A percentile compares a stretch with the other conserved stretches of the same genome.
Conservation (phyloP, 2,797 vertebrate genomes). For the Onychomys torridus region DNA sequence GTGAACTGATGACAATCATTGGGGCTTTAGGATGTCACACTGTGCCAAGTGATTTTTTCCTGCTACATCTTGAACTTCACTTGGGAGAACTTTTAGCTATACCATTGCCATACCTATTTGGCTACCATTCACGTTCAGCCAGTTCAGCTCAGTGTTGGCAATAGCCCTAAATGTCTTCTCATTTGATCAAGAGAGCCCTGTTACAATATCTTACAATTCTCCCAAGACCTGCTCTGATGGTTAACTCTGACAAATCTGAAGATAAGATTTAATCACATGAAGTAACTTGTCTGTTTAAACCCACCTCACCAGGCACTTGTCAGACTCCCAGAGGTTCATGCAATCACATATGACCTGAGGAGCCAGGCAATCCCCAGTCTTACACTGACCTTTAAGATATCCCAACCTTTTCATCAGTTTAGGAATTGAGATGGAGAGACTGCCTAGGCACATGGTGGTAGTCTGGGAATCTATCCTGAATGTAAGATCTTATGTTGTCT, state of each 20-base stretch:
- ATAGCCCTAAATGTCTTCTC: background rate
- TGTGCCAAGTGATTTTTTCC: background rate
- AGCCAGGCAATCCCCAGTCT: too few species aligned
- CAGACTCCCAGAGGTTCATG: background rate
- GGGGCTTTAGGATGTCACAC: background rate
- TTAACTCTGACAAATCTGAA: background rate
- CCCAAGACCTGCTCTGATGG: background rate
- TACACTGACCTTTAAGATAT: background rate
- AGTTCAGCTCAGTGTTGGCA: background rate
- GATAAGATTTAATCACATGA: background rate
- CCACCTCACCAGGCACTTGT: background rate
- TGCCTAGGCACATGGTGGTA: fast-evolving
- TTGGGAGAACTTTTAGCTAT: background rate
- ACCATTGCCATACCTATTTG: background rate
- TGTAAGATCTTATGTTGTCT: background rate
- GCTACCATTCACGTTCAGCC: background rate
- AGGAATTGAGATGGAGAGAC: background rate
- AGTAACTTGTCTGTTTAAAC: background rate
- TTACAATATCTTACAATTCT: background rate
- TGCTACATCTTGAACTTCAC: background rate
- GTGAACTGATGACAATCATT: background rate
- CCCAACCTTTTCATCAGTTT: background rate
- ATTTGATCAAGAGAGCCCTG: background rate
- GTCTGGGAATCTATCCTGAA: background rate
- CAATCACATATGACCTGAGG: background rate